These are phyloP conservation scores for Paradoxurus hermaphroditus DNA, from an alignment of 2,113 vertebrate species.

Conservation along the genomic window DNA sequence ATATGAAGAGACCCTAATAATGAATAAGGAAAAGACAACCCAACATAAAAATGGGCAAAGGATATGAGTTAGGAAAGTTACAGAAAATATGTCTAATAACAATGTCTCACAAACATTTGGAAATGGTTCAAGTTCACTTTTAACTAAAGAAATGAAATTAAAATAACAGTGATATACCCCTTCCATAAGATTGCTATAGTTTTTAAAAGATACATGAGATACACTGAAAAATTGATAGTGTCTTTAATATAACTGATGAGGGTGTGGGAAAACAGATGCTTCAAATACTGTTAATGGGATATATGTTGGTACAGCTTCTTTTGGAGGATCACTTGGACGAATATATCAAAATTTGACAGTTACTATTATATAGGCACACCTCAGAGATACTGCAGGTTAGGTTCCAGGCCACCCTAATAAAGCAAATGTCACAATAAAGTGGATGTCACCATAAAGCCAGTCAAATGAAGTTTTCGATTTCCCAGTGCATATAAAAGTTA, in stretches of 20 bases:
- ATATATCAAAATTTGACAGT: neutral
- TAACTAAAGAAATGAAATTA: conserved; percentile 34
- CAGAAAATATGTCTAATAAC: conserved; percentile 10
- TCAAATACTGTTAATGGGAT: neutral
- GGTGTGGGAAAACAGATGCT: neutral
- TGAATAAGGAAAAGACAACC: neutral
- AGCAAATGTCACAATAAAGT: neutral
- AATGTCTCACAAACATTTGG: neutral
- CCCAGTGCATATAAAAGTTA: neutral
- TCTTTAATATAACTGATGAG: conserved; percentile 8
- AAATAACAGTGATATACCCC: neutral
- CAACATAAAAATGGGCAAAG: neutral
- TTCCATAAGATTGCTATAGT: neutral
- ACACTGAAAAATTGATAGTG: neutral
- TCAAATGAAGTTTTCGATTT: neutral
- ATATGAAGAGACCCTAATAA: neutral
- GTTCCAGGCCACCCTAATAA: neutral
- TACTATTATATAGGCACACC: neutral
- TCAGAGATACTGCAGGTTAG: neutral
- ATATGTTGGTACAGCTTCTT: neutral
- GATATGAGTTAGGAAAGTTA: conserved; percentile 15
- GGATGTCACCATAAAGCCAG: neutral
- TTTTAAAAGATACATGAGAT: conserved; percentile 12
- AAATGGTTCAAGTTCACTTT: conserved; percentile 31
- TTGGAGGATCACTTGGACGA: neutral